Conservation (phyloP, 1,140 invertebrate species). For the Arion vulgaris region DNA sequence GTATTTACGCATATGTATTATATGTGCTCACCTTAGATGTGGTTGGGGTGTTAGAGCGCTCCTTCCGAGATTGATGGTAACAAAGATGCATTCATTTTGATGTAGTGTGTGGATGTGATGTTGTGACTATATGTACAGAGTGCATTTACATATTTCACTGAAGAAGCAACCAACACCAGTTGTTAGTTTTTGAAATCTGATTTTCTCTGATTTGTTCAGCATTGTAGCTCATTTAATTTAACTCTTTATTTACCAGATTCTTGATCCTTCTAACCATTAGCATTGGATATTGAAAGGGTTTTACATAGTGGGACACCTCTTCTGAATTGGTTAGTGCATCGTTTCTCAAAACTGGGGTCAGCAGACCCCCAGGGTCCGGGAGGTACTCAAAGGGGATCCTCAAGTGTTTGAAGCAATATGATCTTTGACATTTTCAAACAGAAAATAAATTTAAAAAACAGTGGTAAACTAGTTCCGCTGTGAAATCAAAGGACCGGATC, state of each 20-base stretch:
- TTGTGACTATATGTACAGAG: not conserved
- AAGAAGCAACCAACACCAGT: conserved; percentile 12
- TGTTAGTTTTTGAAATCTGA: not conserved
- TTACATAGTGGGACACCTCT: no score
- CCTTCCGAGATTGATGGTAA: not conserved
- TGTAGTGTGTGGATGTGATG: conserved; percentile 31
- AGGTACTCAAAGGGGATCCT: no score
- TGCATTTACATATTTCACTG: not conserved
- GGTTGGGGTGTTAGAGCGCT: conserved; percentile 5
- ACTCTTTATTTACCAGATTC: not conserved
- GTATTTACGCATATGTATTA: conserved; percentile 24
- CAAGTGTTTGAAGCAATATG: no score
- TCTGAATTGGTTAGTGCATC: no score
- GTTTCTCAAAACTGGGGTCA: no score
- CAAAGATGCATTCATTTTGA: conserved; percentile 38
- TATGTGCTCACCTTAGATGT: not conserved
- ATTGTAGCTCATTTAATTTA: not conserved
- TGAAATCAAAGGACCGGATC: no score
- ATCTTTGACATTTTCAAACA: no score
- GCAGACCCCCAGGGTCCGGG: no score
- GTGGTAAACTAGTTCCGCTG: no score
- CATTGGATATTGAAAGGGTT: not conserved
- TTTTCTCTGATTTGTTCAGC: not conserved
- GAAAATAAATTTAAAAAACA: no score
- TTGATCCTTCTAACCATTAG: not conserved